phyloP scores from a whole-genome alignment of 2,888 invertebrate species.

The Erynnis tages region DNA sequence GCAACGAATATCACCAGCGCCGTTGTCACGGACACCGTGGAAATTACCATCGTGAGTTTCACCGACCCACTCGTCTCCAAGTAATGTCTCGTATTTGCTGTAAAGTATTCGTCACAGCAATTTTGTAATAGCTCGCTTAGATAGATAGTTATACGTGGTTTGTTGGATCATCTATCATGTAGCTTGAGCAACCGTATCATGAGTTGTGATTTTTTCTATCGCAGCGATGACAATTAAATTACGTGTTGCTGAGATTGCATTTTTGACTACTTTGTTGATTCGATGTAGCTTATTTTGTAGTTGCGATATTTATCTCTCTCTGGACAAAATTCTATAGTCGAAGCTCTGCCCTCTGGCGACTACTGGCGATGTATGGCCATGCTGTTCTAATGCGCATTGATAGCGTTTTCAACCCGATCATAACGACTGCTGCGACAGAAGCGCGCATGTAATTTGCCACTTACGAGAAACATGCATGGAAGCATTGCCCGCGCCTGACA shows the following conservation, averaged over 20 bases:
- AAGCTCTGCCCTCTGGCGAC: too few species aligned
- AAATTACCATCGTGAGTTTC: constrained; percentile 61
- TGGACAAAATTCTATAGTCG: too few species aligned
- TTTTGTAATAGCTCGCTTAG: not conserved
- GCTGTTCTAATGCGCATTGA: too few species aligned
- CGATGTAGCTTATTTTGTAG: not conserved
- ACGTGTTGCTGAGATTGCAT: not conserved
- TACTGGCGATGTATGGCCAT: too few species aligned
- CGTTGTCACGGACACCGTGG: constrained; percentile 38
- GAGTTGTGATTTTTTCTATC: not conserved
- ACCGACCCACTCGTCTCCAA: constrained; percentile 35
- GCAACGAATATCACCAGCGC: constrained; percentile 13
- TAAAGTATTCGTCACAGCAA: constrained; percentile 10
- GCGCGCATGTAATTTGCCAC: too few species aligned
- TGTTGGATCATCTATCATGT: not conserved
- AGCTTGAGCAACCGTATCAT: not conserved
- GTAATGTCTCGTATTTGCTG: constrained; percentile 7
- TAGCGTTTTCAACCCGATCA: too few species aligned
- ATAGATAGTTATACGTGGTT: not conserved
- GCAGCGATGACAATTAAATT: not conserved
- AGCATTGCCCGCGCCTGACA: too few species aligned
- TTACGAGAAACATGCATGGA: too few species aligned
- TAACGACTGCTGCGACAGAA: too few species aligned
- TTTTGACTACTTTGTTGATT: not conserved
- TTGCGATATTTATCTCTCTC: too few species aligned